Conservation (phyloP, 2,113 vertebrate species). For the Phaethornis superciliosus region DNA sequence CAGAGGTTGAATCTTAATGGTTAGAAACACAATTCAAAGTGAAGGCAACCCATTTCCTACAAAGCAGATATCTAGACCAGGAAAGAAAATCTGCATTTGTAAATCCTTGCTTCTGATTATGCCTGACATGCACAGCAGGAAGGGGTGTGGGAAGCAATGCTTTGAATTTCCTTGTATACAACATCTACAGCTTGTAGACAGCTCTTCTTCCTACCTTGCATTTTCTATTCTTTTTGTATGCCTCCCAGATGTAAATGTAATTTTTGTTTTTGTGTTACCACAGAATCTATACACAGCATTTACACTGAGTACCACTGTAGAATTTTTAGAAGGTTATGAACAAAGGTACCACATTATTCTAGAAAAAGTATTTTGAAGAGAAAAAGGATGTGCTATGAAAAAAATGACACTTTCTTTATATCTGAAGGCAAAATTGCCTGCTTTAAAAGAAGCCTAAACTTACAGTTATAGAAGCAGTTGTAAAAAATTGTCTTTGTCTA, state of each 20-base stretch:
- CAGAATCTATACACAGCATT: neutral
- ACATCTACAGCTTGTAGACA: neutral
- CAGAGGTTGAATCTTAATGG: neutral
- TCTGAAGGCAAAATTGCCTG: slow-evolving; percentile 20
- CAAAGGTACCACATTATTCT: neutral
- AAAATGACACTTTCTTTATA: neutral
- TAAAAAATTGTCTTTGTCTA: neutral
- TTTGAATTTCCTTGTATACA: neutral
- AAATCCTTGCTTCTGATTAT: neutral
- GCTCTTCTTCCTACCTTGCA: neutral
- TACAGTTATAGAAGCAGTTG: neutral
- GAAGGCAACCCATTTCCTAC: neutral
- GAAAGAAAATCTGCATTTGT: neutral
- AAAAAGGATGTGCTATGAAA: neutral
- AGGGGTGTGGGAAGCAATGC: neutral
- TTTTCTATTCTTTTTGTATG: neutral
- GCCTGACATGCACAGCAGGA: neutral
- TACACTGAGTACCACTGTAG: neutral
- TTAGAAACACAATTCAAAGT: neutral
- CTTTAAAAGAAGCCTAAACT: neutral
- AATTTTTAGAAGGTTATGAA: neutral
- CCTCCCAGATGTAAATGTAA: neutral
- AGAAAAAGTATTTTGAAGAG: neutral
- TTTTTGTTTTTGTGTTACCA: neutral
- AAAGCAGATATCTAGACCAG: neutral